Base-by-base conservation (phyloP, 1,140 invertebrate species). In the Aphidius ervi region DNA sequence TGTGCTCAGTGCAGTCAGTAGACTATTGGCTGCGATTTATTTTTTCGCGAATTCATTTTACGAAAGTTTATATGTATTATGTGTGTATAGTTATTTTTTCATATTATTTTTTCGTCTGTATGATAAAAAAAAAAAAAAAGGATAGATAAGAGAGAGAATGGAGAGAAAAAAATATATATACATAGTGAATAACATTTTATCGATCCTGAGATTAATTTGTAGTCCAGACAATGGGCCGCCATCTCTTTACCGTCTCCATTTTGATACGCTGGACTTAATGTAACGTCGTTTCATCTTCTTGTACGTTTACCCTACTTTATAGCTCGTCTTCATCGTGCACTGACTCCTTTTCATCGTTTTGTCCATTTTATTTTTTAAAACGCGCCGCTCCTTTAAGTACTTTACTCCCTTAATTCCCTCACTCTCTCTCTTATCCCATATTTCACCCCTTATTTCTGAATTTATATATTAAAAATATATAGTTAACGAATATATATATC, bases 191-290 rank as follows among this genome's bases (percentile, higher is more conserved):
- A 63, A 46, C 57, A 50, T 56, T 54, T 69, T 76, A 78, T 79
- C 75, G 77, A 79, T 79, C 76, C 71, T 42, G 70, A 67, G 74
- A 78, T 79, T 79, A 79, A 79, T 79, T 77, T 73, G 69, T 77
- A 76, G 75, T 74, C 73, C 70, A 78, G 76, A 79, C 75, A 79
- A 78, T 77, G 77, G 77, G 76, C 76, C 77, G 76, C 76, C 76
- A 71, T 74, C 67, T 67, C 53, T 64, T 64, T 41, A 47, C 40
- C 69, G 67, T 69, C 71, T 69, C 65, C 65, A 56, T 61, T 31
- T 31, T 69, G 70, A 74, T 75, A 69, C 75, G 67, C 69, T 69
- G 68, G 68, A 70, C 71, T 70, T 71, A 74, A 75, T 68, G 71
- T 68, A 67, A 69, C 70, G 70, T 70, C 68, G 65, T 70, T 75